Percentiles rank a stretch among this genome's conserved stretches.
phyloP scores from a whole-genome alignment of 2,888 invertebrate genomes.

The Subacronicta megacephala region DNA sequence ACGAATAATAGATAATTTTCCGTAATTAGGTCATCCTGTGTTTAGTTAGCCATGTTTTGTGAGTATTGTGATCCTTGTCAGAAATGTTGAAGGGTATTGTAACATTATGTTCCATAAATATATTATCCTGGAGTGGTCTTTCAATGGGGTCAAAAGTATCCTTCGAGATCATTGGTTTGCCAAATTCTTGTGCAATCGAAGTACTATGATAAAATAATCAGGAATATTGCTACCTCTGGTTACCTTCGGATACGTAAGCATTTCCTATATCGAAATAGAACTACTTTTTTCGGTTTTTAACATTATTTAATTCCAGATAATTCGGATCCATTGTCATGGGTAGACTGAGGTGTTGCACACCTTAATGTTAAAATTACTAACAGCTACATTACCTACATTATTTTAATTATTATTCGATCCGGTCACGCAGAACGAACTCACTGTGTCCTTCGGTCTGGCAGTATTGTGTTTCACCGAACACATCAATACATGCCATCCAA shows the following conservation, averaged over 20 bases:
- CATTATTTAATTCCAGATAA: no score
- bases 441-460: no score
- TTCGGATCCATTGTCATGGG: no score
- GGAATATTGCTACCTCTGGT: not conserved
- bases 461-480: no score
- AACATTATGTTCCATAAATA: conserved; percentile 5
- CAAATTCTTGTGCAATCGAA: not conserved
- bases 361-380: no score
- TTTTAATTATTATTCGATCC: no score
- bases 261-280: no score
- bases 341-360: no score
- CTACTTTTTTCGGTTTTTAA: no score
- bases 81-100: conserved; percentile 23
- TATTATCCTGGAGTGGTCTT: conserved; percentile 6
- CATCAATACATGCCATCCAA: not conserved
- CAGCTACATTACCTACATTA: no score
- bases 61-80: conserved; percentile 22
- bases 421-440: no score
- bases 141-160: not conserved
- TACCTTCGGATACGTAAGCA: no score
- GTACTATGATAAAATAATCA: not conserved
- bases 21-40: conserved; percentile 41
- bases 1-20: conserved; percentile 38
- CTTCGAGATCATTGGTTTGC: not conserved
- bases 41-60: conserved; percentile 29